phyloP scores from a whole-genome alignment of 2,113 vertebrate genomes.

The Chiloscyllium plagiosum region DNA sequence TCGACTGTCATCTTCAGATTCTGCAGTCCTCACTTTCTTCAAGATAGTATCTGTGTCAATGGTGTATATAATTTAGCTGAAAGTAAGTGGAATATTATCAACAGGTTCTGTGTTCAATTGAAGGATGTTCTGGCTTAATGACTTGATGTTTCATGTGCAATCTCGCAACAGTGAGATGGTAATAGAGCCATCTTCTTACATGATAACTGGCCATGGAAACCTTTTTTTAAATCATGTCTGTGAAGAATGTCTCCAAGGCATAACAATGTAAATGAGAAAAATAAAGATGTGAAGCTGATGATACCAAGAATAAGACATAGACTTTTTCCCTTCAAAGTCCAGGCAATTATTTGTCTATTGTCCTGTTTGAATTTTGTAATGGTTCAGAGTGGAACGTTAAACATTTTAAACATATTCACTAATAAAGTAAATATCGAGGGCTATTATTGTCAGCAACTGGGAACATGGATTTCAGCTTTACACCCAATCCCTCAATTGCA shows the following conservation, averaged over 20 bases:
- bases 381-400: no score
- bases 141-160: neutral
- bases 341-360: neutral
- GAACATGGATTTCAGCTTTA: neutral
- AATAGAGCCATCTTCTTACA: neutral
- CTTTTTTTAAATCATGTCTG: neutral
- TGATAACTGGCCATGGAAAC: neutral
- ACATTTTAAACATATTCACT: neutral
- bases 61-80: neutral
- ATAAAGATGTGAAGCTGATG: neutral
- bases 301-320: neutral
- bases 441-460: neutral
- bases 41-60: neutral
- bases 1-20: no score
- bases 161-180: neutral
- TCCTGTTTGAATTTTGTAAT: neutral
- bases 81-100: neutral
- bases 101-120: neutral
- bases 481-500: neutral
- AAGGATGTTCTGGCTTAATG: neutral
- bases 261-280: neutral
- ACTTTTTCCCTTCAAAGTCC: neutral
- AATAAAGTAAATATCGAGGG: neutral
- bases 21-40: neutral
- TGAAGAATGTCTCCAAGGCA: neutral